A percentile compares a stretch with the other conserved stretches of the same genome.
phyloP scores from a whole-genome alignment of 2,797 vertebrate species.

The Zalophus californianus region DNA sequence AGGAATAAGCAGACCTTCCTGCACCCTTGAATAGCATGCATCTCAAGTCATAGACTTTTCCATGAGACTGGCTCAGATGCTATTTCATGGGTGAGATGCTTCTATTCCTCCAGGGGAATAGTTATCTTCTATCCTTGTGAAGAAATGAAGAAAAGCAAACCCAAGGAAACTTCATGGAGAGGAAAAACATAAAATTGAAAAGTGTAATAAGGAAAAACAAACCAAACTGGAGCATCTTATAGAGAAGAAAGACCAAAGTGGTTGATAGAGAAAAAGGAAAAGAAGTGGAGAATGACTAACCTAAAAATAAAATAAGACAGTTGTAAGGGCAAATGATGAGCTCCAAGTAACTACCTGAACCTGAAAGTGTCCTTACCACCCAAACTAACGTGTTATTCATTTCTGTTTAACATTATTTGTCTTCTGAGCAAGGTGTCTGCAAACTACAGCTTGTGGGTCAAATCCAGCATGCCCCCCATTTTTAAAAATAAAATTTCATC shows the following conservation, averaged over 20 bases:
- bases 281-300: not conserved
- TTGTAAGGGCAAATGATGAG: not conserved
- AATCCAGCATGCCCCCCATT: not conserved
- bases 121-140: not conserved
- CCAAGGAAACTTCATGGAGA: not conserved
- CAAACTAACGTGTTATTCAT: not conserved
- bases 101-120: not conserved
- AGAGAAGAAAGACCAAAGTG: not conserved
- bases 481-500: slow-evolving; percentile 15
- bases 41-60: slow-evolving; percentile 31
- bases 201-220: not conserved
- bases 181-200: not conserved
- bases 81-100: slow-evolving; percentile 48
- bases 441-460: not conserved
- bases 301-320: not conserved
- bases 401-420: not conserved
- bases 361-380: not conserved
- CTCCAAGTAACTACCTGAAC: not conserved
- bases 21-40: not conserved
- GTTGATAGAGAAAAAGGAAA: not conserved
- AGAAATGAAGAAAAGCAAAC: slow-evolving; percentile 50
- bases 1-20: slow-evolving; percentile 12
- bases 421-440: not conserved
- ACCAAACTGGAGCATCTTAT: not conserved
- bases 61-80: not conserved